Percentiles rank a stretch among this genome's conserved stretches.
These are phyloP conservation scores for Sakesphorus luctuosus DNA, from an alignment of 2,113 vertebrate genomes.

Conservation along the genomic window DNA sequence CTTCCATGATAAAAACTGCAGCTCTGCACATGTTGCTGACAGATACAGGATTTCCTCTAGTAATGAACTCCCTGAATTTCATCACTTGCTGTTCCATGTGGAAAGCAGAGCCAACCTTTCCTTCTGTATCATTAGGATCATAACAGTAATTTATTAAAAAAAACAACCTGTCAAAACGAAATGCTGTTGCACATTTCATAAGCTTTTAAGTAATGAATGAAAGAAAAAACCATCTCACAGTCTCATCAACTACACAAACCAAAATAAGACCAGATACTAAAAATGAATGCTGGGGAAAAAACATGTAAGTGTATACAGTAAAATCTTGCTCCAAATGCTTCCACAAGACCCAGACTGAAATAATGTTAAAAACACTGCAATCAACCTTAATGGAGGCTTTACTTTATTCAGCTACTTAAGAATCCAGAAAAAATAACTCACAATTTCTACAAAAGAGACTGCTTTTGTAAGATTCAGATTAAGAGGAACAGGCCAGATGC, in stretches of 20 bases:
- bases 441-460: neutral
- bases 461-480: neutral
- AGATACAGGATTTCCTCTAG: neutral
- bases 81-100: neutral
- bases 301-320: neutral
- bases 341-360: neutral
- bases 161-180: neutral
- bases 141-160: neutral
- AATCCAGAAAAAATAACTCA: neutral
- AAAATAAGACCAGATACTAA: slow-evolving; percentile 27
- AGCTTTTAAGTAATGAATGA: slow-evolving; percentile 25
- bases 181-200: neutral
- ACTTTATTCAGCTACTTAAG: neutral
- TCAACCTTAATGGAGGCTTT: neutral
- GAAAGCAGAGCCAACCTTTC: neutral
- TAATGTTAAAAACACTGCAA: slow-evolving; percentile 12
- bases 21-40: neutral
- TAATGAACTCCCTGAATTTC: neutral
- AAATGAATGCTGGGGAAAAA: neutral
- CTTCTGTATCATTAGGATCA: neutral
- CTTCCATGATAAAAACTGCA: neutral
- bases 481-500: slow-evolving; percentile 35
- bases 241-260: neutral
- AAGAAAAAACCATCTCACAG: neutral
- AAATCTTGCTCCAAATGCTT: neutral